Base-by-base conservation (phyloP, 1,140 invertebrate species). In the Yoshiicerus persimilis region DNA sequence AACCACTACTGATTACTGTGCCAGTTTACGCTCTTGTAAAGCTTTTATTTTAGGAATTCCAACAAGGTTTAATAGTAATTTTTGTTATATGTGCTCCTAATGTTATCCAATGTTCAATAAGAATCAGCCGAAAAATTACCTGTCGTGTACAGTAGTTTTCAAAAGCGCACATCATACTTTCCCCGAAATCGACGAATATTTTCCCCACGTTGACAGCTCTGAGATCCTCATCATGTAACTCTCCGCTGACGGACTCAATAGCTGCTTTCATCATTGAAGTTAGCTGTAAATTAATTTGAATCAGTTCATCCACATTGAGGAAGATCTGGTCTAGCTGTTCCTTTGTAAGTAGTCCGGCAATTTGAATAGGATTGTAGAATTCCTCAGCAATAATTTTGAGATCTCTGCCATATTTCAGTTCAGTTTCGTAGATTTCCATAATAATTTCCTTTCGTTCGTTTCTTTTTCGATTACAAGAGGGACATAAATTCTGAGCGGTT, bases 351-450 rank as follows among this genome's bases (percentile, higher is more conserved):
- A 95, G 91, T 23, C 97, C 97, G 85, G 97, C 97, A 39, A 97
- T 96, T 89, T 97, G 93, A 96, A 98, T 98, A 0, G 97, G 98
- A 91, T 96, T 95, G 92, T 97, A 97, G 92, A 99, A 99, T 92
- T 99, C 97, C 92, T 99, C 97, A 66, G 97, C 93, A 87, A 99
- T 96, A 70, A 99, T 98, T 91, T 96, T 95, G 89, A 99, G 93
- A 93, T 99, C 97, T 90, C 97, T 93, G 2, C 97, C 97, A 92
- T 99, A 99, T 92, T 98, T 99, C 90, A 98, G 95, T 93, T 99
- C 98, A 1, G 98, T 99, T 92, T 99, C 98, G 3, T 98, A 96
- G 88, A 99, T 98, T 93, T 99, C 98, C 1, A 96, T 96, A 80
- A 99, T 97, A 25, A 98, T 98, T 93, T 99, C 97, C 91, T 97